A percentile compares a stretch with the other conserved stretches of the same genome.
Conservation (phyloP, 2,888 invertebrate genomes). For the Dione juno region DNA sequence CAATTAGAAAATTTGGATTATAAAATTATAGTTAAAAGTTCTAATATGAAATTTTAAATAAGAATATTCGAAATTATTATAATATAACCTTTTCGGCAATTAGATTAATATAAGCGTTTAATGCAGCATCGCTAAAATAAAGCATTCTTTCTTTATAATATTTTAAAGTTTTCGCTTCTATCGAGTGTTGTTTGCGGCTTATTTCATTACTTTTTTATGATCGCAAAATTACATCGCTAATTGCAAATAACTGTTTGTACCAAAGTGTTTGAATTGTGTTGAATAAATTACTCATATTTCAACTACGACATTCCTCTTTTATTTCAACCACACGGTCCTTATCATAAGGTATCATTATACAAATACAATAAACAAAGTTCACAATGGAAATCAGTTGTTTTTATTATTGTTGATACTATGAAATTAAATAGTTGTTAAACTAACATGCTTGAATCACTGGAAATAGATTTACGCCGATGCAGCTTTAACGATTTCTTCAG, state of each 20-base stretch:
- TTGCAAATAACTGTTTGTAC: constrained; percentile 81
- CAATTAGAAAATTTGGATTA: constrained; percentile 73
- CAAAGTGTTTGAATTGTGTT: constrained; percentile 84
- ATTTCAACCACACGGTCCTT: constrained; percentile 50
- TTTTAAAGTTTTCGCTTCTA: constrained; percentile 65
- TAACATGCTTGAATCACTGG: constrained; percentile 52
- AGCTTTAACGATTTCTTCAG: constrained; percentile 96
- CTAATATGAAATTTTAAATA: constrained; percentile 63
- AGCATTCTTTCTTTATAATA: constrained; percentile 52
- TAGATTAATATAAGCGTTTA: constrained; percentile 46
- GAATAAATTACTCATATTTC: constrained; percentile 82
- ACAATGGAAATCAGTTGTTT: constrained; percentile 59
- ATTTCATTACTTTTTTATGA: constrained; percentile 59
- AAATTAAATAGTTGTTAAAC: constrained; percentile 60
- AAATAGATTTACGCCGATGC: constrained; percentile 67
- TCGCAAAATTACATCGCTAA: constrained; percentile 67
- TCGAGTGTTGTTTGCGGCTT: constrained; percentile 73
- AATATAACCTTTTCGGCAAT: constrained; percentile 52
- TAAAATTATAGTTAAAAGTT: constrained; percentile 65
- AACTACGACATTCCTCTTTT: constrained; percentile 67
- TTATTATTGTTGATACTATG: constrained; percentile 60
- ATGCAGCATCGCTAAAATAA: constrained; percentile 43
- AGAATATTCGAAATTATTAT: constrained; percentile 60
- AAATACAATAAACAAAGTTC: constrained; percentile 44
- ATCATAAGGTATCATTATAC: constrained; percentile 7